Evolutionary conservation across 2,113 vertebrate species (phyloP).

Genomic region (Calidris pugnax): DNA sequence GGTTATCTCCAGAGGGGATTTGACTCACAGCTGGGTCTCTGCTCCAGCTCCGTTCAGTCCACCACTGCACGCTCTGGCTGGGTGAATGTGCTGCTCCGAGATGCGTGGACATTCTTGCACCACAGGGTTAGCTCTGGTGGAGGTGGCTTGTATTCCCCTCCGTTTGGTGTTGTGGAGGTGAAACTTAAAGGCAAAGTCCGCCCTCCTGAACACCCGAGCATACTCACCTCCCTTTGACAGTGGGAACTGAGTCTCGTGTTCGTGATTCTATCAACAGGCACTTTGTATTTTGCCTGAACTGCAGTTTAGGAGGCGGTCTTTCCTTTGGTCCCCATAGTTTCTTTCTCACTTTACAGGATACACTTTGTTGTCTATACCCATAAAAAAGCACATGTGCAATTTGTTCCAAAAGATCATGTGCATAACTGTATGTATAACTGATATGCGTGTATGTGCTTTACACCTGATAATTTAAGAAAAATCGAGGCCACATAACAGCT

Average conservation of each 20-base stretch:
- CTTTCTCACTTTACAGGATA: not conserved
- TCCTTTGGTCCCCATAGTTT: not conserved
- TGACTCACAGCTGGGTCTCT: not conserved
- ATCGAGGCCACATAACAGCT: not conserved
- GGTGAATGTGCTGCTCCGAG: not conserved
- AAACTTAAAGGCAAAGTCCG: not conserved
- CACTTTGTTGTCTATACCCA: not conserved
- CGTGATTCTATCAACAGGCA: not conserved
- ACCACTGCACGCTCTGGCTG: accelerated
- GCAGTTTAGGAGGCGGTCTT: not conserved
- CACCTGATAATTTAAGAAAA: not conserved
- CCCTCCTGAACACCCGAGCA: not conserved
- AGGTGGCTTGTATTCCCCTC: not conserved
- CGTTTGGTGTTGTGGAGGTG: not conserved
- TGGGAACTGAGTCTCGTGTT: not conserved
- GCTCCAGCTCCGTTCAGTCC: not conserved
- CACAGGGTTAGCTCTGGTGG: not conserved
- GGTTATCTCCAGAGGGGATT: not conserved
- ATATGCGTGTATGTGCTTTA: not conserved
- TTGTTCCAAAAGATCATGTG: not conserved
- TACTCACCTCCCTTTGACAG: not conserved
- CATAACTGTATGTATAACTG: not conserved
- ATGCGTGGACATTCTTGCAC: not conserved
- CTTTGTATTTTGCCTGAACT: not conserved
- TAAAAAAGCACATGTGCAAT: not conserved